Evolutionary conservation across 2,888 invertebrate genomes (phyloP), one percentile per base, ranked within the genome.

Genomic region (Sarcophaga subvicina): DNA sequence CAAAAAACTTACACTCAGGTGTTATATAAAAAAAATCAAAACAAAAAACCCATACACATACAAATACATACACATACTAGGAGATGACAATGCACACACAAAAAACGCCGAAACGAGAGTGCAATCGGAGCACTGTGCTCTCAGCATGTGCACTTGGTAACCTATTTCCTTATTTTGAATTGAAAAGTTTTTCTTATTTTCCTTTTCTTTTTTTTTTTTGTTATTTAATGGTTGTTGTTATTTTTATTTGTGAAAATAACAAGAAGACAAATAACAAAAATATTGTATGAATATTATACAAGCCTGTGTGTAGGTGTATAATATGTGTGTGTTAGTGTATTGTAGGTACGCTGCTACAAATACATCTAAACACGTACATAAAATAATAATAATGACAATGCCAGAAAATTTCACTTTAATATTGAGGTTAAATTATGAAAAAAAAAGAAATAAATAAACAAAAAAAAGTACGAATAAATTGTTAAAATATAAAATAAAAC

Each of bases 131-230:
- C 17, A 54, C 54, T 54, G 54, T 54, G 54, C 22, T 22, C 54
- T 14, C 88, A 83, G 83, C 85, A 79, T 88, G 88, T 88, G 83
- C 84, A 84, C 88, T 83, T 83, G 80, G 75, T 88, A 88, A 88
- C 85, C 85, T 83, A 88, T 86, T 88, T 88, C 72, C 79, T 83
- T 79, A 75, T 83, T 82, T 81, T 79, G 67, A 79, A 71, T 79
- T 87, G 25, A 60, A 80, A 83, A 81, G 80, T 83, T 73, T 86
- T 71, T 59, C 37, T 47, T 64, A 17, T 71, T 70, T 45, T 60
- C 64, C 73, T 59, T 27, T 27, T 73, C 22, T 72, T 62, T 47
- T 20, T 1, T 22, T 37, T 70, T 81, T 70, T 71, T 22, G 63
- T 66, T 77, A 69, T 79, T 54, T 54, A 75, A 69, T 27, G 60